Conservation (phyloP, 2,797 vertebrate genomes). For the Numenius phaeopus region DNA sequence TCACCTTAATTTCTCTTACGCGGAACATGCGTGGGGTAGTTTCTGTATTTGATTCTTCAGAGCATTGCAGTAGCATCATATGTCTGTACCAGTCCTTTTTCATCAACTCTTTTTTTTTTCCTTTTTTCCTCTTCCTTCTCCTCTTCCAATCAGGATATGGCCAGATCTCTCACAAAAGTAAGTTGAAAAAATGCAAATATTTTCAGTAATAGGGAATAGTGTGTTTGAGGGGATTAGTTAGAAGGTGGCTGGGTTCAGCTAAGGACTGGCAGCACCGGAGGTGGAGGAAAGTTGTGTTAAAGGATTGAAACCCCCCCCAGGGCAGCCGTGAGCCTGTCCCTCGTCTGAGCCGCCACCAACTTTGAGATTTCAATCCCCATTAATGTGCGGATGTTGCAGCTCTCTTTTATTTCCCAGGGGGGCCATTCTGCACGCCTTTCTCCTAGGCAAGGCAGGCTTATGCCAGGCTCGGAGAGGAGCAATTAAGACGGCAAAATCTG, state of each 20-base stretch:
- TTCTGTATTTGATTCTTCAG: neutral
- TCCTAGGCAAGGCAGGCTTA: neutral
- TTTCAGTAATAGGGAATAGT: neutral
- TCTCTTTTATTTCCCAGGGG: conserved; percentile 50
- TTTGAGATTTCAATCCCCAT: neutral
- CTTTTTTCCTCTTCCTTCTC: neutral
- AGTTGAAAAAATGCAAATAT: conserved; percentile 68
- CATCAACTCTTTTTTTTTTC: neutral
- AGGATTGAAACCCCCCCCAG: neutral
- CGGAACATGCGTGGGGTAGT: fast-evolving
- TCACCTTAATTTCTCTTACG: neutral
- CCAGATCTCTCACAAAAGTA: conserved; percentile 84
- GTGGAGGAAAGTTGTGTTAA: neutral
- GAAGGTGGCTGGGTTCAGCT: neutral
- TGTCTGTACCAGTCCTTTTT: neutral
- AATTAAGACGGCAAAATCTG: conserved; percentile 40
- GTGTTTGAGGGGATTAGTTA: neutral
- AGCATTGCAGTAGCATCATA: neutral
- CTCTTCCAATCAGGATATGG: conserved; percentile 76
- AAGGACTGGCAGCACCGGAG: neutral
- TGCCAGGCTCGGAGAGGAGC: conserved; percentile 11
- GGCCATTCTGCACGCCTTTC: neutral
- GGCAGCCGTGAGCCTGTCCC: neutral
- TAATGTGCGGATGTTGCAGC: conserved; percentile 45
- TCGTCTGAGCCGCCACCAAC: neutral